Evolutionary conservation across 2,797 vertebrate genomes (phyloP), one percentile per base, ranked within the genome.

Genomic region (Serranus cabrilla): DNA sequence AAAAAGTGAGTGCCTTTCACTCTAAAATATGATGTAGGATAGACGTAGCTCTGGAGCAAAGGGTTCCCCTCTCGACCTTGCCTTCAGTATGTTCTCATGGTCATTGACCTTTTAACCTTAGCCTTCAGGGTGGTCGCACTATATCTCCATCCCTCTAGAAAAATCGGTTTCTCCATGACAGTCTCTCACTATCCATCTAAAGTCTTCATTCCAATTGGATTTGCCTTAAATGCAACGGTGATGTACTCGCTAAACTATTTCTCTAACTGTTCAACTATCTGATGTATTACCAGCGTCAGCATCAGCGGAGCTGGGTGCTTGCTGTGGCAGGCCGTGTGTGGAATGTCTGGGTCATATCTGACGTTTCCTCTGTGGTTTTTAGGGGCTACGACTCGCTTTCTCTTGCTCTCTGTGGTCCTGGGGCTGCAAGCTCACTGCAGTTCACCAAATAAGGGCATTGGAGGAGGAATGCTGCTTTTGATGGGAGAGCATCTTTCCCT

Each of bases 371-470:
- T 94, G 92, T 88, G 92, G 89, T 90, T 91, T 93, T 91, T 71
- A 75, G 90, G 91, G 89, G 86, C 74, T 89, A 71, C 77, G 55
- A 86, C 83, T 92, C 88, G 80, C 13, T 79, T 86, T 87, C 90
- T 89, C 82, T 81, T 70, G 83, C 86, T 68, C 86, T 90, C 81
- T 84, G 75, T 79, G 82, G 89, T 89, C 74, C 89, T 49, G 46
- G 80, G 73, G 77, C 93, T 80, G 75, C 61, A 23, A 82, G 91
- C 71, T 80, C 74, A 49, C 92, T 80, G 89, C 73, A 86, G 84
- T 95, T 95, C 92, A 93, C 95, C 95, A 95, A 96, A 96, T 96
- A 96, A 94, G 95, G 95, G 84, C 93, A 95, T 93, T 84, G 81
- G 72, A 89, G 82, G 88, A 92, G 92, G 92, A 94, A 94, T 90